Conservation (phyloP, 2,888 invertebrate species). For the Elysia crispata region DNA sequence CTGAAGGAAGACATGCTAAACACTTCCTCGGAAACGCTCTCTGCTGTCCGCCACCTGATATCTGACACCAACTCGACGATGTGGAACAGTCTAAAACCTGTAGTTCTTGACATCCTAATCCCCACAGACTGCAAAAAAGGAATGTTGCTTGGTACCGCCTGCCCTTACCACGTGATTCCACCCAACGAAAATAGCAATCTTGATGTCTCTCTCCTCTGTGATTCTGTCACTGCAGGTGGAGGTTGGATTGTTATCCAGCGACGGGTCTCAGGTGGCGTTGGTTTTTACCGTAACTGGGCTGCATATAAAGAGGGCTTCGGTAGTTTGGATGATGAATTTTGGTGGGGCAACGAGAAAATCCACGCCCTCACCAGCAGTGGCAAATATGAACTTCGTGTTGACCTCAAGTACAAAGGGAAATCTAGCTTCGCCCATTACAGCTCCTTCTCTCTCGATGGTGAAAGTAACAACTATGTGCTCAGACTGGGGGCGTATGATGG, state of each 20-base stretch:
- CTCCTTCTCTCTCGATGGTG: conserved; percentile 80
- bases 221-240: conserved; percentile 78
- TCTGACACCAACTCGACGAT: no score
- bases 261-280: conserved; percentile 86
- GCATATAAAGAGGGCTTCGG: conserved; percentile 71
- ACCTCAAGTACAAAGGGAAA: conserved; percentile 79
- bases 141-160: no score
- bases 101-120: no score
- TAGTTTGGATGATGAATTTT: conserved; percentile 85
- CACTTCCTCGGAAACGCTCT: no score
- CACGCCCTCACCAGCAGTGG: conserved; percentile 83
- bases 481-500: conserved; percentile 85
- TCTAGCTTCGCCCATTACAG: no score
- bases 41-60: no score
- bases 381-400: conserved; percentile 83
- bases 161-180: no score
- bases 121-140: no score
- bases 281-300: conserved; percentile 82
- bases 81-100: no score
- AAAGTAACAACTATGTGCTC: conserved; percentile 85
- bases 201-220: conserved; percentile 79
- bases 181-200: no score
- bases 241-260: conserved; percentile 88
- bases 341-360: conserved; percentile 91
- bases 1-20: no score